These are phyloP conservation scores for Sitta europaea DNA, from an alignment of 2,113 vertebrate genomes.

Conservation along the genomic window DNA sequence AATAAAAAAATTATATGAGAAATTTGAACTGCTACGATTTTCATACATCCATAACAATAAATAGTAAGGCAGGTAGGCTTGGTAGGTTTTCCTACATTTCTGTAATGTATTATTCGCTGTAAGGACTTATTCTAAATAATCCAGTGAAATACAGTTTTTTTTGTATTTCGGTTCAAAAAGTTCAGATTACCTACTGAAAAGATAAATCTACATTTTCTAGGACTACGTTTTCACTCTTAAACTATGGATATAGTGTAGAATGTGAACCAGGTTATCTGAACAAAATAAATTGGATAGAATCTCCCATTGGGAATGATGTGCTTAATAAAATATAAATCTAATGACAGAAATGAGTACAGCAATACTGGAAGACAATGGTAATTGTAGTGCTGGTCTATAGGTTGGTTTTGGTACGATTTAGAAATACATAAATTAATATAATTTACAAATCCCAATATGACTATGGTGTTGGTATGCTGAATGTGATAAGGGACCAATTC, in stretches of 20 bases:
- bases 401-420: background rate
- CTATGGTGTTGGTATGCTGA: background rate
- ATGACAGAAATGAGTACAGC: background rate
- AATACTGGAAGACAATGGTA: background rate
- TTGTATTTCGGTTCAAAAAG: background rate
- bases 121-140: background rate
- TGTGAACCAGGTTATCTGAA: background rate
- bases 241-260: background rate
- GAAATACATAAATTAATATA: background rate
- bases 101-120: background rate
- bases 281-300: background rate
- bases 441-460: background rate
- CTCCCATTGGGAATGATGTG: background rate
- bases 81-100: background rate
- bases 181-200: background rate
- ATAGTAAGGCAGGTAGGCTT: background rate
- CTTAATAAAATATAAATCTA: background rate
- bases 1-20: background rate
- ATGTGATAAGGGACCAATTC: background rate
- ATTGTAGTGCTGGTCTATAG: background rate
- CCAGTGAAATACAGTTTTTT: background rate
- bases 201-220: background rate
- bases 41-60: background rate
- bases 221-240: background rate
- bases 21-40: background rate